Base-by-base conservation (phyloP, 2,888 invertebrate genomes). In the Phengaris arion region DNA sequence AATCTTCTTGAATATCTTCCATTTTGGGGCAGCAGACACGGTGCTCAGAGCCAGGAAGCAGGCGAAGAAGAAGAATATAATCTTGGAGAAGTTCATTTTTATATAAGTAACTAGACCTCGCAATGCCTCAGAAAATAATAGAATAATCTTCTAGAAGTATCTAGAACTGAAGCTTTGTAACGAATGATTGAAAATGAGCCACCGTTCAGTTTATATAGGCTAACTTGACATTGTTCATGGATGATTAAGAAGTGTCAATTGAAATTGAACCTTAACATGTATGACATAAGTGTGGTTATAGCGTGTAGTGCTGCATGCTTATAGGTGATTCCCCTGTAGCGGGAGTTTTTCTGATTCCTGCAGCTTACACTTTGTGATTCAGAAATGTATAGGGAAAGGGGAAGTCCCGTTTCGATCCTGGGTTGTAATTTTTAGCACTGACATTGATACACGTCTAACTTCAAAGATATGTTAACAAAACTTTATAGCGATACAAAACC, bases 1-100 rank as follows among this genome's bases (percentile, higher is more conserved):
- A 77, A 87, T 79, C 83, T 84, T 87, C 77, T 87, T 87, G 68
- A 87, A 87, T 0, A 85, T 76, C 54, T 85, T 87, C 86, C 86
- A 88, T 59, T 80, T 85, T 0, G 87, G 86, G 6, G 83, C 85
- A 0, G 86, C 85, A 2, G 79, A 78, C 0, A 85, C 85, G 0
- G 82, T 76, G 6, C 81, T 80, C 57, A 86, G 59, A 22, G 85
- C 84, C 76, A 84, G 76, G 15, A 86, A 76, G 76, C 83, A 83
- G 45, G 85, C 84, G 78, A 87, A 84, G 3, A 86, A 79, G 59
- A 86, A 84, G 74, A 86, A 84, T 35, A 88, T 80, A 54, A 86
- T 81, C 74, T 81, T 84, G 0, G 79, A 76, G 77, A 87, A 87
- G 77, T 87, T 85, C 87, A 87, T 88, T 77, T 81, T 85, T 46